Evolutionary conservation across 2,113 vertebrate genomes (phyloP), one percentile per base, ranked within the genome.

Genomic region (Nothobranchius kuhntae): DNA sequence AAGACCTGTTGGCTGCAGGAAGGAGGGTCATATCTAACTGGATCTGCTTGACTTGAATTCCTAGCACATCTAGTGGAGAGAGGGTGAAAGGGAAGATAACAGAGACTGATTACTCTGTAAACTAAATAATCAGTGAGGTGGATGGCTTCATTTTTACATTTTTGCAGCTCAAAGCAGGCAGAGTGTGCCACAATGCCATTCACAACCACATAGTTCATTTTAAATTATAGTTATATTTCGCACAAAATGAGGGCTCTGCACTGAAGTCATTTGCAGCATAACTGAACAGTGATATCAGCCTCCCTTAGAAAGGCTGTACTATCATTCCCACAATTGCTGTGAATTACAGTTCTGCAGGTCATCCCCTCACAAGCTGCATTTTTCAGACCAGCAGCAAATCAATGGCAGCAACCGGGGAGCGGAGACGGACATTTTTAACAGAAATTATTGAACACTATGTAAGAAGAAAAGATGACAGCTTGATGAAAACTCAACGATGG

Each of bases 21-120:
- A 84, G 80, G 68, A 73, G 47, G 75, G 60, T 79, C 69, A 81
- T 71, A 83, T 86, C 64, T 78, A 77, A 78, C 69, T 73, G 81
- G 73, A 89, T 86, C 75, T 73, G 47, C 42, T 67, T 36, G 48
- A 58, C 78, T 69, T 71, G 40, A 69, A 80, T 74, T 72, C 72
- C 68, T 71, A 61, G 53, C 61, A 55, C 61, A 76, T 83, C 75
- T 65, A 12, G 4, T 55, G 55, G n/a, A 66, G 14, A 65, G 54
- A 75, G 30, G 30, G 17, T 66, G 58, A 75, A 71, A 75, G n/a
- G 9, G 46, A 61, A 71, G 65, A 82, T 81, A 73, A 75, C 61
- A 24, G 50, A 46, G 51, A 56, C 48, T 57, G 59, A 75, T 70
- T 40, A 76, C 72, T 78, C 7, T 60, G 13, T 68, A 62, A 71